These are phyloP conservation scores for Eretmocerus hayati DNA, from an alignment of 2,888 invertebrate species.

Conservation along the genomic window DNA sequence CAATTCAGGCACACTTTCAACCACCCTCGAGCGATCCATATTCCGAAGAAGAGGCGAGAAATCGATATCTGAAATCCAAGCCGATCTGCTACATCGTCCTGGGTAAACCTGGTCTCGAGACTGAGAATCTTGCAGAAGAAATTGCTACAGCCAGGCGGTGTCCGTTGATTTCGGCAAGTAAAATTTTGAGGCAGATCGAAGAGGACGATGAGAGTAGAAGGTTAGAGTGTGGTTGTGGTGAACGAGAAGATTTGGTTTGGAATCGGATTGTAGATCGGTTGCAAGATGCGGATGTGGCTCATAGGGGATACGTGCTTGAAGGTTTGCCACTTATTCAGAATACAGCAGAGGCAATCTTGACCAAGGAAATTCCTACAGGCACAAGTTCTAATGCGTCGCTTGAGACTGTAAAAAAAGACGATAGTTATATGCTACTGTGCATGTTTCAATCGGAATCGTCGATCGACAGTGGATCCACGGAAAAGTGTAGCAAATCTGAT, in stretches of 20 bases:
- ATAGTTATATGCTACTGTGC: background rate
- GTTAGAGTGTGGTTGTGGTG: conserved; percentile 5
- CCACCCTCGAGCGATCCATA: conserved; percentile 42
- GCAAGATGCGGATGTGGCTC: conserved; percentile 49
- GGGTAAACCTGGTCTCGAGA: conserved; percentile 55
- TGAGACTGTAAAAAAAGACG: no score
- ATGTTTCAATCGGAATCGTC: background rate
- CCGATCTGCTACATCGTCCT: conserved; percentile 56
- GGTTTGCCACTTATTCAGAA: conserved; percentile 55
- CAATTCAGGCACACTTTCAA: conserved; percentile 21
- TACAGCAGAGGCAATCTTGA: no score
- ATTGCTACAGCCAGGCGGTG: conserved; percentile 55
- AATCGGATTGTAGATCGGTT: conserved; percentile 52
- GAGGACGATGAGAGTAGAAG: background rate
- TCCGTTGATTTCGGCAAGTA: conserved; percentile 42
- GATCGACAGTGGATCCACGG: background rate
- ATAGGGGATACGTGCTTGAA: conserved; percentile 60
- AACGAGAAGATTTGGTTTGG: conserved; percentile 45
- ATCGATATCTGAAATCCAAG: conserved; percentile 47
- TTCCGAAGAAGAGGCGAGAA: conserved; percentile 52
- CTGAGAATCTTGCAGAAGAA: conserved; percentile 51
- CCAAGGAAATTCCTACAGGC: background rate
- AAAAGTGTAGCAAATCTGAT: background rate
- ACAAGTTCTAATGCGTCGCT: background rate
- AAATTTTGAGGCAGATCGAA: conserved; percentile 2